Conservation (phyloP, 2,888 invertebrate species). For the Trissolcus brochymenae region DNA sequence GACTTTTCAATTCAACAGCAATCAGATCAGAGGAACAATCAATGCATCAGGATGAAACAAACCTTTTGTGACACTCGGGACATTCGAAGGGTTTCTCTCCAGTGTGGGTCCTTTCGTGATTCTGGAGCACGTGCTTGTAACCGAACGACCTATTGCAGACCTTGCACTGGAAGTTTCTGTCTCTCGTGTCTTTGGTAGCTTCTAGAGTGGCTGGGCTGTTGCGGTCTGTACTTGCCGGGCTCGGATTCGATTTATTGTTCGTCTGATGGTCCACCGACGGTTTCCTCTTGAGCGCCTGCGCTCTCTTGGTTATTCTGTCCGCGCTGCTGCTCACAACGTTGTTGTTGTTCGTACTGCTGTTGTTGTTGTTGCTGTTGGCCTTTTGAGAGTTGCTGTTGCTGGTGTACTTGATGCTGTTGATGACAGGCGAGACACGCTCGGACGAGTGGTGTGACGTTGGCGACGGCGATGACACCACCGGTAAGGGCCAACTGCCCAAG, state of each 20-base stretch:
- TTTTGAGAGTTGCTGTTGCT: background rate
- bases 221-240: slow-evolving; percentile 64
- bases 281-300: slow-evolving; percentile 77
- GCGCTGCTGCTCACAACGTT: slow-evolving; percentile 77
- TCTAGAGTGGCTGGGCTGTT: slow-evolving; percentile 77
- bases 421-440: slow-evolving; percentile 65
- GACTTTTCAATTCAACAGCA: too few relatives aligned
- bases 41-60: too few relatives aligned
- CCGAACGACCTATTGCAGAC: slow-evolving; percentile 93
- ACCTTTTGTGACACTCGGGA: slow-evolving; percentile 91
- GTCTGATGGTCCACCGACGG: slow-evolving; percentile 72
- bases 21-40: too few relatives aligned
- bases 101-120: slow-evolving; percentile 95
- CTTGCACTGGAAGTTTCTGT: slow-evolving; percentile 92
- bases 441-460: slow-evolving; percentile 22
- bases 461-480: slow-evolving; percentile 77
- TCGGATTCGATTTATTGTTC: slow-evolving; percentile 69
- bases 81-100: slow-evolving; percentile 97
- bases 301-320: slow-evolving; percentile 70
- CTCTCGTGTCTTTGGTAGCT: slow-evolving; percentile 77
- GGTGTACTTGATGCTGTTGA: slow-evolving; percentile 69
- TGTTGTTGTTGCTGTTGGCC: slow-evolving; percentile 67
- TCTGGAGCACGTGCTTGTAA: slow-evolving; percentile 95
- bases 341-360: slow-evolving; percentile 76
- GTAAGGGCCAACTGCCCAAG: slow-evolving; percentile 77